Evolutionary conservation across 1,140 invertebrate genomes (phyloP), one percentile per base, ranked within the genome.

Genomic region (Homalodisca vitripennis): DNA sequence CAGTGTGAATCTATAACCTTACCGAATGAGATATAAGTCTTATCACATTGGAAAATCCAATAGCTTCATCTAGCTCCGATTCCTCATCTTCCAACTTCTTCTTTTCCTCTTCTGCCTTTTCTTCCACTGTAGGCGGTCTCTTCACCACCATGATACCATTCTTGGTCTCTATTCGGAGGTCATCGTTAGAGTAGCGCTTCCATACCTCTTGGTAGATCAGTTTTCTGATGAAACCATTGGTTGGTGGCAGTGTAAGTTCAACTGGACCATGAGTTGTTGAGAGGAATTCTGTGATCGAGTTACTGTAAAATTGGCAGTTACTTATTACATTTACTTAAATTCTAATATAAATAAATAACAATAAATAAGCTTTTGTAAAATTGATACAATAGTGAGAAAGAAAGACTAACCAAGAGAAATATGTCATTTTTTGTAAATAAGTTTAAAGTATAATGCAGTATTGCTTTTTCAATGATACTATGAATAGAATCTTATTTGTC

Each of bases 31-130:
- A 85, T 60, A 96, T 88, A 80, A 87, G 85, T 74, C 85, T 84
- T 31, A 94, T 85, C 0, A 95, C 84, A 75, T 84, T 86, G n/a
- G 88, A 88, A 76, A 96, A 90, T 10, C 93, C 93, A 69, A 93
- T 83, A 47, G 87, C 88, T 71, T 89, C 82, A 71, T 91, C 84
- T 24, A 94, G 74, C 69, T 84, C 78, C 14, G 73, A 82, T 73
- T 83, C 76, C 73, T 85, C 83, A 82, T 77, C 73, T 85, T 83
- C 79, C 48, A 84, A 82, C 72, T 80, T n/a, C n/a, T n/a, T n/a
- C 75, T 80, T 81, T 71, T 79, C 81, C 65, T 81, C 74, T 67
- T 77, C 76, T 73, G 3, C 74, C 72, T 74, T 81, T 64, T 67
- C 17, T 31, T 70, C 66, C 31, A 48, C 60, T 41, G 24, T 62